Evolutionary conservation across 2,797 vertebrate species (phyloP).

Genomic region (Myotis daubentonii): DNA sequence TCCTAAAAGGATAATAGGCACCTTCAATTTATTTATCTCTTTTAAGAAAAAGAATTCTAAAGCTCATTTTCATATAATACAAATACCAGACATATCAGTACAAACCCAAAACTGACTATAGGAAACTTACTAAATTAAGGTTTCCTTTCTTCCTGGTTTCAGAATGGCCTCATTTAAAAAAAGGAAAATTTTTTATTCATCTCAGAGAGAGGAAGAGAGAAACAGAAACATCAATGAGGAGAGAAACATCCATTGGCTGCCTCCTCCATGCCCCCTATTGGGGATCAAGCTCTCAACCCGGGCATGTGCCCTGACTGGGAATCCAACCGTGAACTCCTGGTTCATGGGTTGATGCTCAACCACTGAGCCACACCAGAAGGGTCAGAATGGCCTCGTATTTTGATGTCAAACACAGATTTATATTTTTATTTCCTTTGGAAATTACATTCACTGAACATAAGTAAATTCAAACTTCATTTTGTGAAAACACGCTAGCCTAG

Average conservation of each 20-base stretch:
- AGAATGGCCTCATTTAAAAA: neutral
- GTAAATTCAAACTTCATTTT: conserved; percentile 14
- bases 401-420: neutral
- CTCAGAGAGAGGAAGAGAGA: too few relatives aligned
- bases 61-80: neutral
- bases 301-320: too few relatives aligned
- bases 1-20: neutral
- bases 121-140: neutral
- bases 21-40: neutral
- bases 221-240: too few relatives aligned
- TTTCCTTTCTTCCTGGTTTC: neutral
- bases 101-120: neutral
- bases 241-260: too few relatives aligned
- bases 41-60: neutral
- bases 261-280: too few relatives aligned
- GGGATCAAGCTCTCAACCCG: too few relatives aligned
- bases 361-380: too few relatives aligned
- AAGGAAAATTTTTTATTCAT: too few relatives aligned
- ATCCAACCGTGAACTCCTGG: too few relatives aligned
- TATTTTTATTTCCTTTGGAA: neutral
- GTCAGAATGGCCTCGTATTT: neutral
- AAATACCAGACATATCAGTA: neutral
- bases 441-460: neutral
- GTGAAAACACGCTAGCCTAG: neutral
- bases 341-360: too few relatives aligned